A percentile compares a stretch with the other conserved stretches of the same genome.
These are phyloP conservation scores for Periphyllus acericola DNA, from an alignment of 2,888 invertebrate genomes.

Conservation along the genomic window DNA sequence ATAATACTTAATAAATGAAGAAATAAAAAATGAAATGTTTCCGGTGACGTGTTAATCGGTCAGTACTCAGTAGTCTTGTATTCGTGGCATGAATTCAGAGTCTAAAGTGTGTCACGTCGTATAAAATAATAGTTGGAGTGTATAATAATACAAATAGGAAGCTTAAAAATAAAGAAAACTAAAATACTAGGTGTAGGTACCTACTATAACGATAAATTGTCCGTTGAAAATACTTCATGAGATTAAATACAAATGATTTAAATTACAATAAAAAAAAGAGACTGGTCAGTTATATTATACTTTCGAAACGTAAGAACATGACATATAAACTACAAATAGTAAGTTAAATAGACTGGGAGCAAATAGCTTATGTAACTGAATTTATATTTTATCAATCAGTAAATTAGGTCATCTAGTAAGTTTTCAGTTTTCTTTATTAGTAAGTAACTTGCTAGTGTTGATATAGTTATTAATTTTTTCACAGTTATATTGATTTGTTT, in stretches of 20 bases:
- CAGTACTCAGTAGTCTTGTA: not conserved
- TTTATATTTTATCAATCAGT: not conserved
- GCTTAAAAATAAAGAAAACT: not conserved
- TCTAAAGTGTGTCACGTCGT: not conserved
- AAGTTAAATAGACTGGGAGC: not conserved
- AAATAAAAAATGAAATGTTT: not conserved
- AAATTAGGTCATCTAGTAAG: not conserved
- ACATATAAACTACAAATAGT: not conserved
- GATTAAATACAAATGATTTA: not conserved
- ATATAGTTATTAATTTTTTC: not conserved
- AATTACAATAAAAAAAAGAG: not conserved
- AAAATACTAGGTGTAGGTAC: not conserved
- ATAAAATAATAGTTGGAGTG: not conserved
- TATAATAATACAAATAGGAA: not conserved
- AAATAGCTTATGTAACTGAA: not conserved
- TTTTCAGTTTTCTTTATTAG: not conserved
- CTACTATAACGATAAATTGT: not conserved
- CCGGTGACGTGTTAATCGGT: not conserved
- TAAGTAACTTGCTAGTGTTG: not conserved
- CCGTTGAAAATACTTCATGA: not conserved
- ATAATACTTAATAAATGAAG: not conserved
- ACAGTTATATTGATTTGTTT: not conserved
- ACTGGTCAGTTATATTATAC: not conserved
- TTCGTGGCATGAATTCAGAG: not conserved
- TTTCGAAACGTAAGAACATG: constrained; percentile 32